Evolutionary conservation across 2,113 vertebrate genomes (phyloP).

Genomic region (Numenius arquata): DNA sequence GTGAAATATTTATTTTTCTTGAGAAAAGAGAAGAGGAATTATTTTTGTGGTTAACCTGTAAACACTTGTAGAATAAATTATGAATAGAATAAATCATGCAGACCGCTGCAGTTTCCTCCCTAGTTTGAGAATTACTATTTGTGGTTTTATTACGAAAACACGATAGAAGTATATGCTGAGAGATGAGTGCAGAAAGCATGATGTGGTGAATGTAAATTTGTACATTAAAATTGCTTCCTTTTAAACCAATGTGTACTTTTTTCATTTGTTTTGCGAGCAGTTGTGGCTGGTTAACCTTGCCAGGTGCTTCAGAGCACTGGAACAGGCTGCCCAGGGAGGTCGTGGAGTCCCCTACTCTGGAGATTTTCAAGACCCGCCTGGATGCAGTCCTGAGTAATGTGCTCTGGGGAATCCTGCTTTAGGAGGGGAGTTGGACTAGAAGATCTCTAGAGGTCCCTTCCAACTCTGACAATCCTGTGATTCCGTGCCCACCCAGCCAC

Average conservation of each 20-base stretch:
- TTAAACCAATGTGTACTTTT: not conserved
- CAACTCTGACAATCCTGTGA: too few species aligned
- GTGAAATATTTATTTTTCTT: not conserved
- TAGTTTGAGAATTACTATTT: not conserved
- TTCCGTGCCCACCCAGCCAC: not conserved
- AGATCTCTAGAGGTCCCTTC: too few species aligned
- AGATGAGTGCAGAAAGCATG: not conserved
- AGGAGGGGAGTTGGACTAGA: too few species aligned
- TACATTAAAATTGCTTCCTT: slow-evolving; percentile 60
- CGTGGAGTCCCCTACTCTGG: too few species aligned
- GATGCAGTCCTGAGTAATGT: too few species aligned
- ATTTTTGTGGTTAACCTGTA: not conserved
- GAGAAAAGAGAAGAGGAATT: not conserved
- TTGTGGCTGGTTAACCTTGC: not conserved
- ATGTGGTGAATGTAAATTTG: not conserved
- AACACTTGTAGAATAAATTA: not conserved
- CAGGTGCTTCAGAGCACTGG: too few species aligned
- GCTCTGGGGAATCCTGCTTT: too few species aligned
- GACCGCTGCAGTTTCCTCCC: not conserved
- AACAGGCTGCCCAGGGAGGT: too few species aligned
- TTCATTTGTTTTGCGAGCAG: not conserved
- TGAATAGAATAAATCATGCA: not conserved
- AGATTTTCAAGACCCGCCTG: too few species aligned
- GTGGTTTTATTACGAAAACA: not conserved
- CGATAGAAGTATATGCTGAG: not conserved